Evolutionary conservation across 2,113 vertebrate species (phyloP).

Genomic region (Genyomyrus donnyi): DNA sequence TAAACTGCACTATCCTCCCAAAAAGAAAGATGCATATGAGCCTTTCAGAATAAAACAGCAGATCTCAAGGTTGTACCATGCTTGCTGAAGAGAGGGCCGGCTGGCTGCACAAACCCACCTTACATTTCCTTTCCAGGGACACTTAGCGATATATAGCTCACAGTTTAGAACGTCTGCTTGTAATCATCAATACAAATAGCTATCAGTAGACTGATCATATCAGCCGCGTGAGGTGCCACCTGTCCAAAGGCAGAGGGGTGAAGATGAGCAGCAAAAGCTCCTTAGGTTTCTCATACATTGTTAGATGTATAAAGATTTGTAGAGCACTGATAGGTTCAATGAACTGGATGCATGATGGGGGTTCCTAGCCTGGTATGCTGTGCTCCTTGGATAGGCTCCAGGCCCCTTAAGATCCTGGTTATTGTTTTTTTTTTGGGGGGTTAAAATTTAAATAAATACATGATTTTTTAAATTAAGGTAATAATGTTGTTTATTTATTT

Average conservation of each 20-base stretch:
- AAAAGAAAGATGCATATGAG: not conserved
- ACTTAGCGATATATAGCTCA: not conserved
- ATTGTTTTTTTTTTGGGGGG: not conserved
- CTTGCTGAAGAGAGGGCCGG: not conserved
- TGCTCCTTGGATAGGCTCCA: too few relatives aligned
- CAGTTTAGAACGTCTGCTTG: not conserved
- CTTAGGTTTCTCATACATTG: not conserved
- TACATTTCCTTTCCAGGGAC: not conserved
- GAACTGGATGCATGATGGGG: not conserved
- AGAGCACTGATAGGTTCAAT: not conserved
- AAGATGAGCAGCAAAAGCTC: not conserved
- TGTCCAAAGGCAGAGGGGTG: not conserved
- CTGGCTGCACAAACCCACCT: not conserved
- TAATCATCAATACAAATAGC: not conserved
- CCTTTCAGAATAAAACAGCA: not conserved
- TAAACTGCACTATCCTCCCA: not conserved
- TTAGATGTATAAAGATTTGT: not conserved
- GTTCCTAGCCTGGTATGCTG: not conserved
- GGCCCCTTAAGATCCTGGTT: too few relatives aligned
- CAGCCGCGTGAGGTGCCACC: not conserved
- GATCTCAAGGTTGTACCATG: not conserved
- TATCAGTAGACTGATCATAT: too few relatives aligned
- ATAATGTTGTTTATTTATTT: not conserved
- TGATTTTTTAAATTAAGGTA: not conserved
- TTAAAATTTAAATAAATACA: not conserved